Evolutionary conservation across 1,140 invertebrate species (phyloP), one percentile per base, ranked within the genome.

Genomic region (Drosophila pruinosa): DNA sequence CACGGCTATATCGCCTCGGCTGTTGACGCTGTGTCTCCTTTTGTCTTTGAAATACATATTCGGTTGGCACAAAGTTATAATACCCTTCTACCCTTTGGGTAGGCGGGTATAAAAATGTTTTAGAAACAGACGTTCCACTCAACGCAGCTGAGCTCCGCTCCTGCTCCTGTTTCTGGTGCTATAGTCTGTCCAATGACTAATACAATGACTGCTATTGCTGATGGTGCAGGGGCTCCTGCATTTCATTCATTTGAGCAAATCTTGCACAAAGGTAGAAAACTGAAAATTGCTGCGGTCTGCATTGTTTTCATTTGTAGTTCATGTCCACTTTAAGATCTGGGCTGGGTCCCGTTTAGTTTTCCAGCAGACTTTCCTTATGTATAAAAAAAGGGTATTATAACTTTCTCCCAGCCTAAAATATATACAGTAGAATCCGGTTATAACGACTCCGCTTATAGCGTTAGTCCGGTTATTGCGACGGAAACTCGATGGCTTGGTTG

Each of bases 41-140:
- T n/a, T n/a, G n/a, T n/a, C n/a, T n/a, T n/a, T n/a, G n/a, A n/a
- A n/a, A n/a, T n/a, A n/a, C n/a, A n/a, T n/a, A n/a, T n/a, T n/a
- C n/a, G n/a, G n/a, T n/a, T n/a, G n/a, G n/a, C n/a, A n/a, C n/a
- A n/a, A n/a, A n/a, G n/a, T n/a, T n/a, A n/a, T n/a, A n/a, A n/a
- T n/a, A n/a, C n/a, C n/a, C n/a, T n/a, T n/a, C n/a, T n/a, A n/a
- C n/a, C n/a, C n/a, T n/a, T n/a, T n/a, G n/a, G n/a, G n/a, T n/a
- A n/a, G n/a, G n/a, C n/a, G n/a, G n/a, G n/a, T n/a, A n/a, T n/a
- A n/a, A n/a, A 86, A 85, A 71, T 72, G 59, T 78, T 86, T 77
- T 62, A 85, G 82, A 81, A 85, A 85, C 81, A 85, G 81, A 85
- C 81, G 81, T 85, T 85, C 81, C 81, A 86, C 81, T 85, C 81